phyloP scores from a whole-genome alignment of 2,113 vertebrate genomes.

The Ophiodon elongatus region DNA sequence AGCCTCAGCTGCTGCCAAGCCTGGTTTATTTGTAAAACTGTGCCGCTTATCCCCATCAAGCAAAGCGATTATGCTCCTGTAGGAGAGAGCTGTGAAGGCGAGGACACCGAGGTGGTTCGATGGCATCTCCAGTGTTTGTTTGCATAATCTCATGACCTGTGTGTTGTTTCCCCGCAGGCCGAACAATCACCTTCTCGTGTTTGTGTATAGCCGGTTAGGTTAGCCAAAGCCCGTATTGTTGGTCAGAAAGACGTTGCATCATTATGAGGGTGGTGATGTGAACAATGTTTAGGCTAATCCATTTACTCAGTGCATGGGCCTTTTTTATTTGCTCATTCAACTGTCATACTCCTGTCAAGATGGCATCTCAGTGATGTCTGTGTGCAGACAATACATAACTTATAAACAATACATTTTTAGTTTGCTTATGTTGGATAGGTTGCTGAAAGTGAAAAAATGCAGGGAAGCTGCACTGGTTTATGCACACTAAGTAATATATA shows the following conservation, averaged over 20 bases:
- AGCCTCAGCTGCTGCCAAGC: conserved; percentile 14
- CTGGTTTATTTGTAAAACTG: conserved; percentile 22
- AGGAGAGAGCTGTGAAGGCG: conserved; percentile 19
- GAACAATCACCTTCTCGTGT: conserved; percentile 51
- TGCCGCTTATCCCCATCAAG: conserved; percentile 20
- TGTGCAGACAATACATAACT: neutral
- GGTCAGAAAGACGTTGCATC: conserved; percentile 36
- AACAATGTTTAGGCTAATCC: conserved; percentile 54
- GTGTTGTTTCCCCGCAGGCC: conserved; percentile 30
- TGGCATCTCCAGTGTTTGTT: neutral
- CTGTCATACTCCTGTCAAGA: conserved; percentile 13
- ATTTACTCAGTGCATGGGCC: conserved; percentile 21
- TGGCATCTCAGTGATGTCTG: neutral
- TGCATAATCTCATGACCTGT: conserved; percentile 25
- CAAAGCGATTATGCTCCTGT: conserved; percentile 27
- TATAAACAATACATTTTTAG: neutral
- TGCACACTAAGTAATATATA: too few species aligned
- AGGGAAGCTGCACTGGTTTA: neutral
- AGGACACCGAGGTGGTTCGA: conserved; percentile 11
- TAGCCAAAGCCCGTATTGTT: conserved; percentile 39
- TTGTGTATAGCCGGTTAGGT: conserved; percentile 24
- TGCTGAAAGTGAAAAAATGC: neutral
- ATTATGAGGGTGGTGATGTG: conserved; percentile 32
- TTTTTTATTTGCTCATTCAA: conserved; percentile 33
- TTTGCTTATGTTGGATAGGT: neutral